Percentiles rank a stretch among this genome's conserved stretches.
Conservation (phyloP, 2,888 invertebrate species). For the Lacanobia wlatinum region DNA sequence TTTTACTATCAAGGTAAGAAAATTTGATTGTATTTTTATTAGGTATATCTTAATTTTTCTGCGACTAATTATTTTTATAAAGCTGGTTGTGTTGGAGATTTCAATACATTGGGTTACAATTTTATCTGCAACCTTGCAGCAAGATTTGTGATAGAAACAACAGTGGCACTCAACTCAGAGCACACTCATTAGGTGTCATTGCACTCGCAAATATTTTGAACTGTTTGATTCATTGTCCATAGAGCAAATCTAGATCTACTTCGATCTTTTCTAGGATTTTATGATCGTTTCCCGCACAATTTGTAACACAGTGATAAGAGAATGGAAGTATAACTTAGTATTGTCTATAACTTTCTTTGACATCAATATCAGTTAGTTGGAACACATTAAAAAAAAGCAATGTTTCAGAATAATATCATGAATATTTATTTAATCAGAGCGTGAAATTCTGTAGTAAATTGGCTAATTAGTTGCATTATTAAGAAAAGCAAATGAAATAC, state of each 20-base stretch:
- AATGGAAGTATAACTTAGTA: background rate
- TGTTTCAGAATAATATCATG: conserved; percentile 8
- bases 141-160: background rate
- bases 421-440: background rate
- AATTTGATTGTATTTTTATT: background rate
- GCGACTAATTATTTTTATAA: background rate
- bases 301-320: background rate
- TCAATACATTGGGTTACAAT: background rate
- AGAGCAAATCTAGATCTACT: background rate
- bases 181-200: conserved; percentile 30
- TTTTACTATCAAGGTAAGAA: conserved; percentile 60
- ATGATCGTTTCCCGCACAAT: conserved; percentile 2
- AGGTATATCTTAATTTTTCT: background rate
- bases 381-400: background rate
- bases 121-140: background rate
- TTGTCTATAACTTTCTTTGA: background rate
- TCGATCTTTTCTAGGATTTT: background rate
- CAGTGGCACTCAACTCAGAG: background rate
- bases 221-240: conserved; percentile 41
- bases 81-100: conserved; percentile 1
- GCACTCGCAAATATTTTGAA: conserved; percentile 55
- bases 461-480: background rate
- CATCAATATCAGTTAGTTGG: background rate
- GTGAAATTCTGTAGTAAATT: conserved; percentile 24
- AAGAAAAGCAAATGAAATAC: background rate